Evolutionary conservation across 2,888 invertebrate species (phyloP).

Genomic region (Heliconius ethilla): DNA sequence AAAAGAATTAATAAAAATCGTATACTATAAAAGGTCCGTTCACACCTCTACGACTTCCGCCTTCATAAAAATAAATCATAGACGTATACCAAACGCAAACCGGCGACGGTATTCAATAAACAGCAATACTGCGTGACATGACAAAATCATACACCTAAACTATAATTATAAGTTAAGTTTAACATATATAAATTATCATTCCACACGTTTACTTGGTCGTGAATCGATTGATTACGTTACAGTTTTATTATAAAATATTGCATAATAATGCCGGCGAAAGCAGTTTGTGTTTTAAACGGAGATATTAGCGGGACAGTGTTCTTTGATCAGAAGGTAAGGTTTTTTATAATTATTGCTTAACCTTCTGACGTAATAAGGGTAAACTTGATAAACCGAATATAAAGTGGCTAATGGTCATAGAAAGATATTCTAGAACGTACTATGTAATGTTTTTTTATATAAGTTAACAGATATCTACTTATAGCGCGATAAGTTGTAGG

Average conservation of each 20-base stretch:
- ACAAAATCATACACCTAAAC: not conserved
- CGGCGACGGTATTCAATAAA: not conserved
- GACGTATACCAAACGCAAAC: too few species aligned
- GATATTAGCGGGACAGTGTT: constrained; percentile 91
- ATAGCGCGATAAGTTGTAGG: not conserved
- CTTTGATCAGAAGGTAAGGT: constrained; percentile 88
- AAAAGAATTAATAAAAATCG: not conserved
- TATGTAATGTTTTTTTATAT: not conserved
- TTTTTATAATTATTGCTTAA: constrained; percentile 35
- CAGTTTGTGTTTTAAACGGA: constrained; percentile 93
- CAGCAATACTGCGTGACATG: constrained; percentile 9
- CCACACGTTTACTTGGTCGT: not conserved
- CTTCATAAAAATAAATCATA: not conserved
- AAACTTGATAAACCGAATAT: not conserved
- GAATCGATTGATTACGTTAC: not conserved
- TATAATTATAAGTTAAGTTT: constrained; percentile 1
- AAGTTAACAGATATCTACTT: not conserved
- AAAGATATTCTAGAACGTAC: not conserved
- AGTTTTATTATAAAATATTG: constrained; percentile 14
- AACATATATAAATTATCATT: constrained; percentile 9
- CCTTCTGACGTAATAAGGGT: constrained; percentile 33
- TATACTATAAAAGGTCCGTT: constrained; percentile 8
- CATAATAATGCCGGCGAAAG: constrained; percentile 84
- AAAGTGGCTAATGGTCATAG: not conserved
- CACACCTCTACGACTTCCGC: not conserved